Evolutionary conservation across 2,797 vertebrate species (phyloP).

Genomic region (Pipistrellus kuhlii): DNA sequence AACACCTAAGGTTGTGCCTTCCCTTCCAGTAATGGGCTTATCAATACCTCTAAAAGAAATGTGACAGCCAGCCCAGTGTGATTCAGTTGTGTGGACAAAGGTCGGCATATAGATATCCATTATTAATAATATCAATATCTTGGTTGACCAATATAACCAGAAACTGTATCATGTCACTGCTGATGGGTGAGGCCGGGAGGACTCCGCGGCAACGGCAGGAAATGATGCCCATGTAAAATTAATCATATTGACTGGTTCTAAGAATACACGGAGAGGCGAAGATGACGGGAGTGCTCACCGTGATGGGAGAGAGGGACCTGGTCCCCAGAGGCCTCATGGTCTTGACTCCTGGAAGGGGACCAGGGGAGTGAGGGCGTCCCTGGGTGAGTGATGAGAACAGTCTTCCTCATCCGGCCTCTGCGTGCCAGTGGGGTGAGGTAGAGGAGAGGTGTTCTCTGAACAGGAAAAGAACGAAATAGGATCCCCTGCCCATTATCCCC

Average conservation of each 20-base stretch:
- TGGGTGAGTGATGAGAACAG: neutral
- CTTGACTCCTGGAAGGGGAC: conserved; percentile 66
- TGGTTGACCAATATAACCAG: conserved; percentile 87
- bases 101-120: conserved; percentile 86
- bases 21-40: conserved; percentile 85
- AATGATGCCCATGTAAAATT: conserved; percentile 87
- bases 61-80: conserved; percentile 84
- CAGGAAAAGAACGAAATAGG: conserved; percentile 71
- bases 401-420: conserved; percentile 11
- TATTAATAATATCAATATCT: conserved; percentile 88
- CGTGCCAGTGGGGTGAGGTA: conserved; percentile 21
- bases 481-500: conserved; percentile 66
- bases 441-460: conserved; percentile 68
- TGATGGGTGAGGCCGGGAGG: conserved; percentile 78
- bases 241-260: conserved; percentile 88
- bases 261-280: conserved; percentile 84
- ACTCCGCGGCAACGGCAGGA: conserved; percentile 80
- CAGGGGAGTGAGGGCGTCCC: neutral
- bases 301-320: conserved; percentile 43
- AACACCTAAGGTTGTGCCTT: conserved; percentile 80
- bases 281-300: conserved; percentile 62
- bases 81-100: conserved; percentile 86
- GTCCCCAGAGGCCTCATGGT: conserved; percentile 52
- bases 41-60: conserved; percentile 87
- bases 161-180: conserved; percentile 83